Evolutionary conservation across 2,113 vertebrate species (phyloP).

Genomic region (Microtus ochrogaster): DNA sequence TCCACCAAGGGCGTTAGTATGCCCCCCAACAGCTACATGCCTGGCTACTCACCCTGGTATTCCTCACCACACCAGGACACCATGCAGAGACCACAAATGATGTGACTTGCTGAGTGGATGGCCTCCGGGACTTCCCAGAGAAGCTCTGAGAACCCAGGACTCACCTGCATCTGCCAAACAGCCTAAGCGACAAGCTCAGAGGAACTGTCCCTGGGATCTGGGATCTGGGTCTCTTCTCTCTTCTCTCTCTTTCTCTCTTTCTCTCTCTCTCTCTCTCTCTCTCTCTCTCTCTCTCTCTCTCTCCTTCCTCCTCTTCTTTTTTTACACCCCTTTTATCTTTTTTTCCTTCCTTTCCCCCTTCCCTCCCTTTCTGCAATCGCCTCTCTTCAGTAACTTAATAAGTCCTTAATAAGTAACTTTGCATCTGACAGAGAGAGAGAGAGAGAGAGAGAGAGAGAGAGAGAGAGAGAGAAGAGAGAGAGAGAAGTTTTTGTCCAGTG

Average conservation of each 20-base stretch:
- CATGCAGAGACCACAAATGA: constrained; percentile 98
- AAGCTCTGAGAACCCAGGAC: constrained; percentile 81
- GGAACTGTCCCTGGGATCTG: constrained; percentile 80
- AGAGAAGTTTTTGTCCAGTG: constrained; percentile 63
- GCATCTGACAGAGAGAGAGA: constrained; percentile 12
- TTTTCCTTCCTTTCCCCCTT: neutral
- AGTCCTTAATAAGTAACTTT: constrained; percentile 82
- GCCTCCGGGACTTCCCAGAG: constrained; percentile 79
- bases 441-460: constrained; percentile 37
- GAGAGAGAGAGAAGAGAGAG: constrained; percentile 47
- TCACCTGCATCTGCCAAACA: constrained; percentile 82
- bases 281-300: neutral
- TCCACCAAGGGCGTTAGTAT: constrained; percentile 98
- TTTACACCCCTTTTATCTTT: neutral
- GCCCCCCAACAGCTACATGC: constrained; percentile 99
- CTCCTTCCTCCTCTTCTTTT: neutral
- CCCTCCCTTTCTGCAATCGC: neutral
- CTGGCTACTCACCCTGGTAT: constrained; percentile 99
- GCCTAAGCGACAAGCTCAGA: constrained; percentile 83
- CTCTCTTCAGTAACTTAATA: constrained; percentile 72
- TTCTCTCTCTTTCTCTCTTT: neutral
- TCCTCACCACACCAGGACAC: constrained; percentile 99
- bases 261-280: neutral
- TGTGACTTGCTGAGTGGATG: constrained; percentile 87
- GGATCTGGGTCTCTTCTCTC: constrained; percentile 53